A percentile compares a stretch with the other conserved stretches of the same genome.
Evolutionary conservation across 2,888 invertebrate genomes (phyloP).

Genomic region (Morpho deidamia): DNA sequence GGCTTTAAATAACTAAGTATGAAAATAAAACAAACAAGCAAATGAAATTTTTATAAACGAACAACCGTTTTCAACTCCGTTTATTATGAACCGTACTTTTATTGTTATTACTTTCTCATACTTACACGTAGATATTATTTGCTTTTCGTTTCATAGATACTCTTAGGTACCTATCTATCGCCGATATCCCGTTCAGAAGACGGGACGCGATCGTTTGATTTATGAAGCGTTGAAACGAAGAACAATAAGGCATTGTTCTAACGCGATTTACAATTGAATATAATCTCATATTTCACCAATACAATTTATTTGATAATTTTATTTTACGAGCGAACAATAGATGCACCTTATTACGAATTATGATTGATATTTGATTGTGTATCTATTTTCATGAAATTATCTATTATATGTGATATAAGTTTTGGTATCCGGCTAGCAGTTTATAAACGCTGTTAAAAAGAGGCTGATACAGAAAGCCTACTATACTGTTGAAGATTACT

Average conservation of each 20-base stretch:
- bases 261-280: slow-evolving; percentile 33
- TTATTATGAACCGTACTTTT: no score
- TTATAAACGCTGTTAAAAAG: no score
- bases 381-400: neutral
- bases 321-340: slow-evolving; percentile 43
- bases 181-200: slow-evolving; percentile 15
- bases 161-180: slow-evolving; percentile 4
- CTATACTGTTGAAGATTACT: no score
- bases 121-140: neutral
- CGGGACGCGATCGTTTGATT: slow-evolving; percentile 38
- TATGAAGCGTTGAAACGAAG: slow-evolving; percentile 51
- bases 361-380: neutral
- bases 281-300: slow-evolving; percentile 38
- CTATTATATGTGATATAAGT: neutral
- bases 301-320: slow-evolving; percentile 40
- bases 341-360: slow-evolving; percentile 30
- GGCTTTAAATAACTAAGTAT: no score
- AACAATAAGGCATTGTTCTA: slow-evolving; percentile 65
- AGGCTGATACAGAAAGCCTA: no score
- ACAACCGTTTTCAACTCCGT: no score
- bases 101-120: no score
- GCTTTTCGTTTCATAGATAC: neutral
- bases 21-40: no score
- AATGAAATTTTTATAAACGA: no score
- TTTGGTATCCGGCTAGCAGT: no score